A percentile compares a stretch with the other conserved stretches of the same genome.
phyloP scores from a whole-genome alignment of 2,888 invertebrate genomes.

The Erebia palarica region DNA sequence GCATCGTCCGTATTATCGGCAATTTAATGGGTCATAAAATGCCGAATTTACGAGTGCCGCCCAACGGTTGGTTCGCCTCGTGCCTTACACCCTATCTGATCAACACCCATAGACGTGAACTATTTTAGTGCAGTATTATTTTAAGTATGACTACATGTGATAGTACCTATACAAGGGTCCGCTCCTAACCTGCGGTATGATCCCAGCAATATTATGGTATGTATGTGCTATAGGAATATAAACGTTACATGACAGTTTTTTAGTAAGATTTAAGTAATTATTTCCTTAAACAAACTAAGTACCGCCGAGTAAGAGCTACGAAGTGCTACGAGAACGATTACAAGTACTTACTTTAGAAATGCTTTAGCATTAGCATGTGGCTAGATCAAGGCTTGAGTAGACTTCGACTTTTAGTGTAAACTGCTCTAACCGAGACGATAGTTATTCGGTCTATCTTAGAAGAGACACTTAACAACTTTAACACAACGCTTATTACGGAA shows the following conservation, averaged over 20 bases:
- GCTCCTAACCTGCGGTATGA: too few species aligned
- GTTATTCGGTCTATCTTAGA: neutral
- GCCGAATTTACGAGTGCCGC: constrained; percentile 67
- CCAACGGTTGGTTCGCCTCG: constrained; percentile 48
- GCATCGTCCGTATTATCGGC: constrained; percentile 61
- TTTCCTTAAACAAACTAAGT: too few species aligned
- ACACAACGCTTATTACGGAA: neutral
- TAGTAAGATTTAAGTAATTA: too few species aligned
- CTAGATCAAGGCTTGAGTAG: neutral
- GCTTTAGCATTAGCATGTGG: neutral
- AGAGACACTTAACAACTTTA: neutral
- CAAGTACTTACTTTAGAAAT: neutral
- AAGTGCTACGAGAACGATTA: too few species aligned
- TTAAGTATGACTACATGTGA: constrained; percentile 43
- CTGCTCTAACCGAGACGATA: constrained; percentile 1
- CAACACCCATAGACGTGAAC: constrained; percentile 41
- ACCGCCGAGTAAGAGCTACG: neutral
- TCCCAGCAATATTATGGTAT: too few species aligned
- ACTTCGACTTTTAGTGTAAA: neutral
- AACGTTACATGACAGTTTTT: too few species aligned
- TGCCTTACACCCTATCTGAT: constrained; percentile 65
- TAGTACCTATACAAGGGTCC: neutral
- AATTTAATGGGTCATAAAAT: constrained; percentile 74
- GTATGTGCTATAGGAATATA: too few species aligned
- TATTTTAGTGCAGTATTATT: constrained; percentile 3